Evolutionary conservation across 2,113 vertebrate genomes (phyloP), one percentile per base, ranked within the genome.

Genomic region (Corydoras sp.): DNA sequence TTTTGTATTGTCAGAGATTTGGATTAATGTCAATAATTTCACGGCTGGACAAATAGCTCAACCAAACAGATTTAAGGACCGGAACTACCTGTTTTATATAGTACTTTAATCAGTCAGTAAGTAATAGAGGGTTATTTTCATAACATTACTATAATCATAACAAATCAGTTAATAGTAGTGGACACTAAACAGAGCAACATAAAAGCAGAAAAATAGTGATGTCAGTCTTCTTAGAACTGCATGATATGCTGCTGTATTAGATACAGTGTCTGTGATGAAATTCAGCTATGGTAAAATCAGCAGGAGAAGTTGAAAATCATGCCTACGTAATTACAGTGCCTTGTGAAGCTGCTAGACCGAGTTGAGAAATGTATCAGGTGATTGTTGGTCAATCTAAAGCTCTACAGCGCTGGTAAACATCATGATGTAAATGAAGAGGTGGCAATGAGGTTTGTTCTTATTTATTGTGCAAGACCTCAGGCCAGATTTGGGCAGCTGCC

Each of bases 401-500:
- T 15, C 58, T 30, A 49, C 65, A 60, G 70, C 65, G 11, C 51
- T 29, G 32, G 30, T 14, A 69, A 56, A 64, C 43, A 13, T 35
- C 64, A 2, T 13, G 12, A 30, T 32, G 53, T 56, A 8, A 35
- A 62, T 31, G 72, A 74, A 56, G 31, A 62, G 59, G 35, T 43
- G 35, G 35, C 11, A 67, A 53, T 30, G 63, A 66, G 24, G 14
- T 14, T 51, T 54, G 53, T 31, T 29, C 15, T 69, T 35, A 53
- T 53, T 53, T 14, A 53, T n/a, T 7, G 54, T 56, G 14, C 13
- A 72, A 58, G 62, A 35, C 60, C 14, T 56, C 54, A 15, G 14
- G 54, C 14, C 60, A 12, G 31, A 13, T 48, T 72, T 62, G 30
- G 10, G 43, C 29, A 58, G 14, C 15, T 76, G 65, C 65, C 79